Base-by-base conservation (phyloP, 1,140 invertebrate species). In the Drosophila takahashii region DNA sequence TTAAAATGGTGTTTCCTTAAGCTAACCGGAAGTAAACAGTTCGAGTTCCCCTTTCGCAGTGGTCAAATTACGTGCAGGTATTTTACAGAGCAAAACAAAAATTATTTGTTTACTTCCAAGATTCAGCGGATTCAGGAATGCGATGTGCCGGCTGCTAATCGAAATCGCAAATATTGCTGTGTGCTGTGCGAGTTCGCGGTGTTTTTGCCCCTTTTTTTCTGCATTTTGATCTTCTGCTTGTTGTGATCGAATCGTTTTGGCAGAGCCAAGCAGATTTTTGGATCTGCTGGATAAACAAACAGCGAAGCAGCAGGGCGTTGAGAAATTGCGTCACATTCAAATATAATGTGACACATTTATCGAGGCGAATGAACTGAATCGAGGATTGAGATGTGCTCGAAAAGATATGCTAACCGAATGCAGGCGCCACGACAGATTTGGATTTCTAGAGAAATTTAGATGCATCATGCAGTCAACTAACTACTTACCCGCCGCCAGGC, bases 271-370 rank as follows among this genome's bases (percentile, higher is more conserved):
- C 53, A 34, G 47, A 36, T 53, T 51, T 54, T 44, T 32, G 70
- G 32, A 54, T 50, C 27, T 57, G 26, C 45, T 60, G 62, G 44
- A 59, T 69, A 81, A 80, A 65, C 67, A 81, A 84, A 77, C 56
- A 79, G n/a, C 39, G 6, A 36, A 13, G 18, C 29, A 26, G 36
- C 39, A 58, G 64, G 34, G 18, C 61, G 50, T 4, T 66, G 72
- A 74, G 50, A 85, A 85, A 87, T 85, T 87, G 78, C 81, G 81
- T 87, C 78, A 85, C 81, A 66, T 81, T 81, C 52, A 67, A 22
- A 50, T 58, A 73, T 48, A 81, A 86, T 86, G 83, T 87, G 79
- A 71, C 81, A 81, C 74, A 87, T 76, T 87, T 81, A 59, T 84
- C 52, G 41, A 13, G 58, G 48, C 61, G 37, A 70, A 69, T 54